A percentile compares a stretch with the other conserved stretches of the same genome.
phyloP scores from a whole-genome alignment of 1,140 invertebrate species.

The Contarinia nasturtii region DNA sequence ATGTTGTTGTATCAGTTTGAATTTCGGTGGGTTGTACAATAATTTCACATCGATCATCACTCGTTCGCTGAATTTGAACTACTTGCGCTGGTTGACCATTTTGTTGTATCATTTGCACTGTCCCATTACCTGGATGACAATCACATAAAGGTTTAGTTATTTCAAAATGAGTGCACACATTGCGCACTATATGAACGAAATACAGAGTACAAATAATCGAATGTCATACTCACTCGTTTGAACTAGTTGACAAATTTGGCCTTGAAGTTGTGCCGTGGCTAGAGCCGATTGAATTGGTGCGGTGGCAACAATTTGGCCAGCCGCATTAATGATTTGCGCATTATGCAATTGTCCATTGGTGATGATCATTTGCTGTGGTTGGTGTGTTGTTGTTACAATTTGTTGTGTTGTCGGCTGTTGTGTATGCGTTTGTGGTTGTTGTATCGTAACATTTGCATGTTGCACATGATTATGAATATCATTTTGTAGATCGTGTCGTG shows the following conservation, averaged over 20 bases:
- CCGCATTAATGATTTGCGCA: constrained; percentile 19
- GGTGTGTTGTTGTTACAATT: not conserved
- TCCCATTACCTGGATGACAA: constrained; percentile 3
- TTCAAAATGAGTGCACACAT: too few species aligned
- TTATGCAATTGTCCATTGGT: constrained; percentile 14
- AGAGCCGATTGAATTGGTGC: not conserved
- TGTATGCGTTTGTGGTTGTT: constrained; percentile 9
- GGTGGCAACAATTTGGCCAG: constrained; percentile 14
- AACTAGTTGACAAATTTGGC: constrained; percentile 13
- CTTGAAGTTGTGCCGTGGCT: constrained; percentile 8
- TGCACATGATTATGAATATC: constrained; percentile 6
- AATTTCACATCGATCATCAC: constrained; percentile 17
- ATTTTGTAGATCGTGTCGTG: not conserved
- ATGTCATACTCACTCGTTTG: constrained; percentile 3
- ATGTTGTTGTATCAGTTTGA: constrained; percentile 10
- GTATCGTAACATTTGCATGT: constrained; percentile 11
- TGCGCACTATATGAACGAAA: too few species aligned
- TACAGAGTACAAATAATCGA: not conserved
- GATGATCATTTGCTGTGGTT: constrained; percentile 18
- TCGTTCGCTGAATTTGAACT: constrained; percentile 17
- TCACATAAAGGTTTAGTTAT: too few species aligned
- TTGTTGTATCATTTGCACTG: constrained; percentile 4
- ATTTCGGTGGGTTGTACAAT: constrained; percentile 21
- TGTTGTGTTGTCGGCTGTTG: not conserved
- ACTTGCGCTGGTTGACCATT: constrained; percentile 12